phyloP scores from a whole-genome alignment of 2,797 vertebrate genomes.

The Rhodeus uyekii region DNA sequence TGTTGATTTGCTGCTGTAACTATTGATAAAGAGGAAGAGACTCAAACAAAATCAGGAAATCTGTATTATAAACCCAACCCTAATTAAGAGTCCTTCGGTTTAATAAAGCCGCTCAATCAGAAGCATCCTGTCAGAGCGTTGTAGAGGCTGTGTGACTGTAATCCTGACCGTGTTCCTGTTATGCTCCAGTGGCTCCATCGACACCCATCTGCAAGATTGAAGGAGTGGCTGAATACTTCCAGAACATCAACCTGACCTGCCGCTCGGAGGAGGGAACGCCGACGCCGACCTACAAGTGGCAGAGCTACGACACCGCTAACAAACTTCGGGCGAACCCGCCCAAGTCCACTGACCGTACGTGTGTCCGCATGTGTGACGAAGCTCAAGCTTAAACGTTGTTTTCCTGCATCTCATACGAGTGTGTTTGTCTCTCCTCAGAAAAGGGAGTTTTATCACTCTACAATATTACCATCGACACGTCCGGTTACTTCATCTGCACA shows the following conservation, averaged over 20 bases:
- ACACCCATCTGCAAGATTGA: slow-evolving; percentile 76
- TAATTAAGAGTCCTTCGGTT: too few relatives aligned
- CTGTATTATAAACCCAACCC: too few relatives aligned
- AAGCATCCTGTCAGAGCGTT: neutral
- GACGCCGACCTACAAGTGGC: slow-evolving; percentile 82
- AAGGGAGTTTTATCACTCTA: slow-evolving; percentile 77
- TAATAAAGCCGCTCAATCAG: too few relatives aligned
- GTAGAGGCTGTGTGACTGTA: neutral
- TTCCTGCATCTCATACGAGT: neutral
- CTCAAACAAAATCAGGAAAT: too few relatives aligned
- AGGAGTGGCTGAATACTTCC: slow-evolving; percentile 78
- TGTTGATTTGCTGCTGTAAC: too few relatives aligned
- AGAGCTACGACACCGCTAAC: slow-evolving; percentile 61
- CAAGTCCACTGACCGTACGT: slow-evolving; percentile 67
- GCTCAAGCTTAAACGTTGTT: neutral
- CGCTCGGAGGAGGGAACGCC: slow-evolving; percentile 85
- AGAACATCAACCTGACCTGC: slow-evolving; percentile 85
- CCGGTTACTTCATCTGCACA: slow-evolving; percentile 85
- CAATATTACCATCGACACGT: slow-evolving; percentile 82
- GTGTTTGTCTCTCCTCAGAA: slow-evolving; percentile 57
- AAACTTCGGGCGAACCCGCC: neutral
- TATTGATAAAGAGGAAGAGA: too few relatives aligned
- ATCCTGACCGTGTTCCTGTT: neutral
- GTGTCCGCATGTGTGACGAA: neutral
- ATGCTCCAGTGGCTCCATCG: slow-evolving; percentile 83